phyloP scores from a whole-genome alignment of 1,140 invertebrate species.

The Hyposmocoma kahamanoa region DNA sequence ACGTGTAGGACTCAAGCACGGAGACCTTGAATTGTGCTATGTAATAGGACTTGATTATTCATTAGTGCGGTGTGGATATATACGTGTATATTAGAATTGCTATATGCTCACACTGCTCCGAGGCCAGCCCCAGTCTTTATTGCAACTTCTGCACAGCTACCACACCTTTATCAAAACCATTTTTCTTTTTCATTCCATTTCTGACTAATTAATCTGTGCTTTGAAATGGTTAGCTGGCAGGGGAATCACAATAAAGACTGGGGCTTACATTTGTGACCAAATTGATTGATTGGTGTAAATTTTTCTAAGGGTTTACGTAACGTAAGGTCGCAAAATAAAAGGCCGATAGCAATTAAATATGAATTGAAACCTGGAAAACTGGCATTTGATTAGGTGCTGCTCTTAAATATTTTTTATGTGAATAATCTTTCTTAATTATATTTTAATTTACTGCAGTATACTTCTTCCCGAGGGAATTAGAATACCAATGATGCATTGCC shows the following conservation, averaged over 20 bases:
- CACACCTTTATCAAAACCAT: not conserved
- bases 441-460: conserved; percentile 19
- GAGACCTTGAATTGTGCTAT: conserved; percentile 47
- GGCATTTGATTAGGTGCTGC: conserved; percentile 50
- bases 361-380: conserved; percentile 16
- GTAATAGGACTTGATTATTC: conserved; percentile 44
- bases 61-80: conserved; percentile 45
- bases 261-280: conserved; percentile 50
- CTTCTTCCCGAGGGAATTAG: not conserved
- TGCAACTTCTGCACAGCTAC: conserved; percentile 9
- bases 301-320: conserved; percentile 65
- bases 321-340: conserved; percentile 33
- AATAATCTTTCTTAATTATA: conserved; percentile 26
- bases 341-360: conserved; percentile 23
- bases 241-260: conserved; percentile 37
- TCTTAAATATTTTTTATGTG: conserved; percentile 37
- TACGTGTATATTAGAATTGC: conserved; percentile 44
- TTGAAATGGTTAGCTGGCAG: not conserved
- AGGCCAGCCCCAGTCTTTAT: conserved; percentile 50
- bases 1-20: conserved; percentile 32
- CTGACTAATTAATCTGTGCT: not conserved
- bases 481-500: conserved; percentile 29
- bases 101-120: conserved; percentile 49
- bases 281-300: conserved; percentile 66
- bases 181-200: conserved; percentile 1